phyloP scores from a whole-genome alignment of 2,113 vertebrate genomes.

The Hemiprocne comata region DNA sequence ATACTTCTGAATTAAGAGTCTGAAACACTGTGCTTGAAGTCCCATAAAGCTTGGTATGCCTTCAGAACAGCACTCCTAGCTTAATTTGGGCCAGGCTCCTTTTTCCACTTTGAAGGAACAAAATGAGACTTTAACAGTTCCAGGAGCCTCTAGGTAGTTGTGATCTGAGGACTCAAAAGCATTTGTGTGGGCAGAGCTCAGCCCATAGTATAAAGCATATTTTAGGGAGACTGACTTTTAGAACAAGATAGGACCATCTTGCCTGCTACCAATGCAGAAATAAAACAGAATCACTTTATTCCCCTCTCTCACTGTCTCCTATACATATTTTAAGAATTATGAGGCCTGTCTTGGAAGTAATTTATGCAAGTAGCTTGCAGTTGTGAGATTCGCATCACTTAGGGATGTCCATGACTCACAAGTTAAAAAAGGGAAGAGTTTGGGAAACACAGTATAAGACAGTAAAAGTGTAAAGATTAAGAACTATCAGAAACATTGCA shows the following conservation, averaged over 20 bases:
- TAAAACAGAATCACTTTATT: background rate
- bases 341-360: background rate
- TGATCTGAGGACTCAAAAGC: constrained; percentile 16
- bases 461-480: background rate
- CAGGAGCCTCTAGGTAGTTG: constrained; percentile 57
- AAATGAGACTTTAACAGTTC: constrained; percentile 70
- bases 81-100: constrained; percentile 79
- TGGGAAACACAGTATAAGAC: background rate
- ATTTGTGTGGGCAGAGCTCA: background rate
- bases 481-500: background rate
- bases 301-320: background rate
- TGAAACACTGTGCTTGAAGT: constrained; percentile 77
- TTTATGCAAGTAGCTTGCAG: background rate
- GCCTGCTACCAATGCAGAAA: background rate
- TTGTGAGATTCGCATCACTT: background rate
- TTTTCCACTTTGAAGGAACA: constrained; percentile 77
- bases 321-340: background rate
- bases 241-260: background rate
- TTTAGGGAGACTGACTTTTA: background rate
- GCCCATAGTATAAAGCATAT: background rate
- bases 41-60: constrained; percentile 79
- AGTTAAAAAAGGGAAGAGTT: background rate
- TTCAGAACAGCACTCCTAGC: constrained; percentile 68
- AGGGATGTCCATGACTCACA: background rate
- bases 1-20: constrained; percentile 75